These are phyloP conservation scores for Latrodectus hesperus DNA, from an alignment of 2,888 invertebrate genomes.

Conservation along the genomic window DNA sequence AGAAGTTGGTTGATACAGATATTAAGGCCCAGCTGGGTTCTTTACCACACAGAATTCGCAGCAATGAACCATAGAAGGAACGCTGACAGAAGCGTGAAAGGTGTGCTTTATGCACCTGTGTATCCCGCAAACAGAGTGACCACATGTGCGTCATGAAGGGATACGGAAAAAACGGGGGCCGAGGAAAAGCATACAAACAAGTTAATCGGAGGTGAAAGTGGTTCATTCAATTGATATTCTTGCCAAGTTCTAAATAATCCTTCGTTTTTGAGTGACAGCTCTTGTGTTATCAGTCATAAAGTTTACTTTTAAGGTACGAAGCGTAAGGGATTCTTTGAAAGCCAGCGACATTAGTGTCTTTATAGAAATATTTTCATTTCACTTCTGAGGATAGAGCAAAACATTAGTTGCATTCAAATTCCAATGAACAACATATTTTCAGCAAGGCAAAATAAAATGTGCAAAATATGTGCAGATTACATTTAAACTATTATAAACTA, in stretches of 20 bases:
- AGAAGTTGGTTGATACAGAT: constrained; percentile 44
- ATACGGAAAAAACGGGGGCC: constrained; percentile 23
- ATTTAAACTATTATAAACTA: too few relatives aligned
- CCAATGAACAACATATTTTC: too few relatives aligned
- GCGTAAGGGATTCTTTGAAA: not conserved
- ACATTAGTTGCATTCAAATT: too few relatives aligned
- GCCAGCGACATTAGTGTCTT: not conserved
- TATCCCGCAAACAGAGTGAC: constrained; percentile 20
- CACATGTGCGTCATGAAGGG: constrained; percentile 59
- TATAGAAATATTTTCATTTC: not conserved
- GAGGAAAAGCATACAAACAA: constrained; percentile 42
- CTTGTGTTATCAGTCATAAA: constrained; percentile 48
- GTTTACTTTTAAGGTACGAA: constrained; percentile 50
- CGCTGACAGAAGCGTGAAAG: not conserved
- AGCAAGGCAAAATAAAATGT: too few relatives aligned
- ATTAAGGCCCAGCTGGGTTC: constrained; percentile 55
- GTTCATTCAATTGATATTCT: constrained; percentile 51
- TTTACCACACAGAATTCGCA: not conserved
- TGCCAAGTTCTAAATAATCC: constrained; percentile 48
- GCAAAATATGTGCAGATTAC: too few relatives aligned
- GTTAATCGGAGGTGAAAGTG: constrained; percentile 68
- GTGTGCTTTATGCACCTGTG: constrained; percentile 25
- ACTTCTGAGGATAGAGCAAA: not conserved
- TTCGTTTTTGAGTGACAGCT: constrained; percentile 59
- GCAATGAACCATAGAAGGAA: not conserved